Conservation (phyloP, 1,140 invertebrate genomes). For the Chironomus tepperi region DNA sequence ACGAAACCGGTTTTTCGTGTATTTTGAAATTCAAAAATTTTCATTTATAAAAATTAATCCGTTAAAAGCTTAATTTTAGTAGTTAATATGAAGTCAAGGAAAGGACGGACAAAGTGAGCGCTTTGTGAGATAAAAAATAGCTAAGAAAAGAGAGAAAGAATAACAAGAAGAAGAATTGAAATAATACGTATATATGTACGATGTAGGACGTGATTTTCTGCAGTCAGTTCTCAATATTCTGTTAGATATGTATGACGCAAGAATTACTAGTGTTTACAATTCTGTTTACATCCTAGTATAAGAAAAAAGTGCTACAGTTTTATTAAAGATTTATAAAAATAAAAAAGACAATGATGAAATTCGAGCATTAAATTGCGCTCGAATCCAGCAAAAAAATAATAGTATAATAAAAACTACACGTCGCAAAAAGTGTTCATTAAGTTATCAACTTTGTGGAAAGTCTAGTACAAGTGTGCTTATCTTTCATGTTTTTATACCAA, state of each 20-base stretch:
- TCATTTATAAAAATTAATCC: no score
- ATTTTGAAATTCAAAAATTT: no score
- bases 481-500: not conserved
- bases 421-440: not conserved
- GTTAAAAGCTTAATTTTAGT: no score
- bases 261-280: not conserved
- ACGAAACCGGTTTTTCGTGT: no score
- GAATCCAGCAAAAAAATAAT: not conserved
- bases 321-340: not conserved
- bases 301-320: not conserved
- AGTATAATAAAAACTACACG: not conserved
- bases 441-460: not conserved
- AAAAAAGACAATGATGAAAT: not conserved
- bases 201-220: not conserved
- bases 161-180: not conserved
- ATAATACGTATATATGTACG: not conserved
- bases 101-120: no score
- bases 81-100: no score
- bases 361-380: not conserved
- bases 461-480: not conserved
- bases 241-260: not conserved
- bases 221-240: not conserved
- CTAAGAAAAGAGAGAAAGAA: not conserved
- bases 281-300: not conserved
- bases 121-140: no score